Percentiles rank a stretch among this genome's conserved stretches.
phyloP scores from a whole-genome alignment of 2,797 vertebrate genomes.

The Crypturellus tataupa region DNA sequence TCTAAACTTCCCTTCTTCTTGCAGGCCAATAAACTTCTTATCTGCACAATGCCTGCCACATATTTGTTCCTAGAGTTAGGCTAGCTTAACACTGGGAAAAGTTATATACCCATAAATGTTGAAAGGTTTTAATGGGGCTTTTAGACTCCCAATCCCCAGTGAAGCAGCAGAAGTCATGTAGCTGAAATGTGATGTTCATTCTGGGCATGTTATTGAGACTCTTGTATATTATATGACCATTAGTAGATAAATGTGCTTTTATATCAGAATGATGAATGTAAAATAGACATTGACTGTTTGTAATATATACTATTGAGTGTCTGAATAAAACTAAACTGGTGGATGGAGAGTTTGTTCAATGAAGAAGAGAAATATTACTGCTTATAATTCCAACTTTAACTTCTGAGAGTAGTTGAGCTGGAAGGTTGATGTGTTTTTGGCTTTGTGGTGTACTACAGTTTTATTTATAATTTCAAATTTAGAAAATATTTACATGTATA shows the following conservation, averaged over 20 bases:
- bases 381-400: not conserved
- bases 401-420: not conserved
- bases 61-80: not conserved
- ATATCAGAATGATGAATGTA: constrained; percentile 6
- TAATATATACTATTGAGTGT: not conserved
- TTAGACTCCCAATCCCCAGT: not conserved
- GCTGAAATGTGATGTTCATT: not conserved
- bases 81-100: not conserved
- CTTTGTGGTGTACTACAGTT: not conserved
- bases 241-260: not conserved
- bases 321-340: not conserved
- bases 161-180: not conserved
- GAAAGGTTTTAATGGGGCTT: constrained; percentile 15
- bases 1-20: not conserved
- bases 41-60: not conserved
- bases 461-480: not conserved
- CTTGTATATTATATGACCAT: not conserved
- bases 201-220: not conserved
- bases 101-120: not conserved
- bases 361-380: not conserved
- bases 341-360: not conserved
- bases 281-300: not conserved
- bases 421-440: not conserved
- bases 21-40: not conserved
- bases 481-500: not conserved